Percentiles rank a stretch among this genome's conserved stretches.
Evolutionary conservation across 2,797 vertebrate species (phyloP).

Genomic region (Pseudochromis fuscus): DNA sequence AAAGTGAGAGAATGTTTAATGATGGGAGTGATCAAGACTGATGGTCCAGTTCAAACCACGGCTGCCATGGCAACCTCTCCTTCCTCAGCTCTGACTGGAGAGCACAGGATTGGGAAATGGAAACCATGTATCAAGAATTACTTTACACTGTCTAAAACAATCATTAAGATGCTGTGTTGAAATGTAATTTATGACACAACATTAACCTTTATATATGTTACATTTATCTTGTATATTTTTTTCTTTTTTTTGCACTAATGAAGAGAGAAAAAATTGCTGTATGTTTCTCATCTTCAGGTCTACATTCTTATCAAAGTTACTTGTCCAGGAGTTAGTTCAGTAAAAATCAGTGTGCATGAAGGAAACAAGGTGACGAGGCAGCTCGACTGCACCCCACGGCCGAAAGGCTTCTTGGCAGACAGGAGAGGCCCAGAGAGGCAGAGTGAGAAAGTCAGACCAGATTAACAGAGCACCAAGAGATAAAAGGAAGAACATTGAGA

Average conservation of each 20-base stretch:
- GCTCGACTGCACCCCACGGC: slow-evolving; percentile 4
- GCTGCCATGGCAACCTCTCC: slow-evolving; percentile 68
- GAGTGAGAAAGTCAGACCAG: slow-evolving; percentile 62
- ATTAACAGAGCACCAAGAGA: slow-evolving; percentile 69
- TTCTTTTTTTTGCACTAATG: background rate
- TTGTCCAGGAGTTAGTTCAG: slow-evolving; percentile 20
- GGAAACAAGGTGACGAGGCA: slow-evolving; percentile 32
- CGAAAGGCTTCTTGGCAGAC: slow-evolving; percentile 69
- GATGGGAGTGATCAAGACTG: slow-evolving; percentile 29
- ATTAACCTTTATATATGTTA: background rate
- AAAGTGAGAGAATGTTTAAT: slow-evolving; percentile 44
- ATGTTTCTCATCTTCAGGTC: background rate
- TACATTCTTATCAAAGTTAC: background rate
- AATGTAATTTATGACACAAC: slow-evolving; percentile 1
- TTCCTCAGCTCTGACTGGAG: slow-evolving; percentile 36
- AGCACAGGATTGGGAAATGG: slow-evolving; percentile 11
- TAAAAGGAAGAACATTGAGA: slow-evolving; percentile 76
- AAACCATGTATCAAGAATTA: slow-evolving; percentile 20
- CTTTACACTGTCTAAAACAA: background rate
- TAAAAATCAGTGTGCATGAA: slow-evolving; percentile 12
- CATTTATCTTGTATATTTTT: too few species aligned
- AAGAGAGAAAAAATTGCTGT: background rate
- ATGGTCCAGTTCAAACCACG: slow-evolving; percentile 41
- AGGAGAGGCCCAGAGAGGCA: slow-evolving; percentile 50
- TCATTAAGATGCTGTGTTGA: background rate